Evolutionary conservation across 2,888 invertebrate genomes (phyloP), one percentile per base, ranked within the genome.

Genomic region (Penaeus monodon): DNA sequence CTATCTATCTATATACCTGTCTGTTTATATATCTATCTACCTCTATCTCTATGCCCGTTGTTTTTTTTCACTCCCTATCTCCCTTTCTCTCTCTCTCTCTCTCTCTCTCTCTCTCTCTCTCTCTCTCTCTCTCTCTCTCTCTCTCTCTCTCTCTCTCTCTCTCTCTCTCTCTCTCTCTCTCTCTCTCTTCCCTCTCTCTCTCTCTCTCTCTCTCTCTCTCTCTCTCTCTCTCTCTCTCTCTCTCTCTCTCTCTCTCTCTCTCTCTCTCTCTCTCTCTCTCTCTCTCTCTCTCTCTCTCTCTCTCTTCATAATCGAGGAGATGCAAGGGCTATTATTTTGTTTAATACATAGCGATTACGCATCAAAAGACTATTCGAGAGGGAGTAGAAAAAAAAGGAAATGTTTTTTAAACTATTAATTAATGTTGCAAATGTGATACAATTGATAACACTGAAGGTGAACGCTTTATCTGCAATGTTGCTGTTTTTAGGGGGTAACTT

Each of bases 91-190:
- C 38, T 38, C 29, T 17, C 70, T 70, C 70, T 70, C 49, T 29
- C 74, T 70, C 70, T 70, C 70, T 70, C 70, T 27, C 70, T 70
- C 70, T 70, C 49, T 29, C 74, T 70, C 70, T 70, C 70, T 70
- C 70, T 27, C 70, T 70, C 70, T 70, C 49, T 44, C 8, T 10
- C 10, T 44, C 44, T 74, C 29, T 29, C 27, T 33, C 33, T 33
- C 20, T 33, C 33, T 33, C 33, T 33, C 1, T 33, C 20, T 33
- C 20, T 24, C 20, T 33, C 22, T 27, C 27, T 73, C 73, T n/a
- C 24, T 10, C 27, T n/a, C 27, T 10, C 27, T 10, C 24, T 33
- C 20, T 33, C 33, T 33, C 33, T 33, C 33, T 33, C 20, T 24
- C 33, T 33, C 44, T 44, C 44, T 44, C 74, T 74, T 38, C 74